Evolutionary conservation across 2,797 vertebrate species (phyloP).

Genomic region (Bucorvus abyssinicus): DNA sequence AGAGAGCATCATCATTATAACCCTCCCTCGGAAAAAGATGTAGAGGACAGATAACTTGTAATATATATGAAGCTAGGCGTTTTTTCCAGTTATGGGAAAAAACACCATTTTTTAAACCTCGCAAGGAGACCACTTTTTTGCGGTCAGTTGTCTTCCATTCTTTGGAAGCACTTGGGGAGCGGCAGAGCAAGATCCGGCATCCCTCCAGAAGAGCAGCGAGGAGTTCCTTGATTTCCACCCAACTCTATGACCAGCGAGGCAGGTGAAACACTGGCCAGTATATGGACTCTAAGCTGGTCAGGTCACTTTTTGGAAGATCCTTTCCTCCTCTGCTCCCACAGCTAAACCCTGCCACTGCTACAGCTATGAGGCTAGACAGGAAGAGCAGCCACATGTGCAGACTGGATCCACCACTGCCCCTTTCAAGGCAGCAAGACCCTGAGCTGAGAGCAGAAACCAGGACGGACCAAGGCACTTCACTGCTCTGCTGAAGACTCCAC

Average conservation of each 20-base stretch:
- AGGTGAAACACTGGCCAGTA: neutral
- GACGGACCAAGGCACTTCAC: neutral
- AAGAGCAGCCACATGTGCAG: rapidly evolving
- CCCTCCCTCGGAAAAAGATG: neutral
- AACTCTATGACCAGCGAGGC: neutral
- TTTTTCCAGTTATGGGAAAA: neutral
- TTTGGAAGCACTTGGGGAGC: neutral
- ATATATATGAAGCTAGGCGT: neutral
- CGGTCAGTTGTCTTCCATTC: neutral
- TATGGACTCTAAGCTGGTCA: neutral
- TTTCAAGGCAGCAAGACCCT: neutral
- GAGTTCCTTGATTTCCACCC: neutral
- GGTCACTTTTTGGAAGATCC: neutral
- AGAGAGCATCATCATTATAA: neutral
- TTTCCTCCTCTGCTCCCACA: neutral
- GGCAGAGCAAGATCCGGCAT: neutral
- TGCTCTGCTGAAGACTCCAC: neutral
- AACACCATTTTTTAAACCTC: neutral
- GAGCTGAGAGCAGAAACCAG: neutral
- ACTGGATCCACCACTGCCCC: neutral
- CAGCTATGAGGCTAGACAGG: neutral
- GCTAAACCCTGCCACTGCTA: neutral
- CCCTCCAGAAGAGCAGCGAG: neutral
- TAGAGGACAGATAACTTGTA: neutral
- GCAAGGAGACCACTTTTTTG: neutral